Evolutionary conservation across 2,113 vertebrate species (phyloP).

Genomic region (Mustelus asterias): DNA sequence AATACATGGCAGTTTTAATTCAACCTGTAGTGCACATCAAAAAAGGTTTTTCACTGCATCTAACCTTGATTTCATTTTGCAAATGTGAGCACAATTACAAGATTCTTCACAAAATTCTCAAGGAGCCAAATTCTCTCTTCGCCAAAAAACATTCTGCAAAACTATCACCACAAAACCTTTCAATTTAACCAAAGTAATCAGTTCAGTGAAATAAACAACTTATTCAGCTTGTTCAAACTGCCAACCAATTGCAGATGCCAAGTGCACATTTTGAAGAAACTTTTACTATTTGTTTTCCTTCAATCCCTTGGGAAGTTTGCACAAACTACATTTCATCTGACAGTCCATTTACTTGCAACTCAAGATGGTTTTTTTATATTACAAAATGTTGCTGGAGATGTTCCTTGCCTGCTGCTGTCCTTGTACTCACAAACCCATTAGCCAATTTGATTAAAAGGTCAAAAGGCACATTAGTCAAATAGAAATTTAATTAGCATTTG

Average conservation of each 20-base stretch:
- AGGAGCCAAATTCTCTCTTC: background rate
- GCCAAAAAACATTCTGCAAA: background rate
- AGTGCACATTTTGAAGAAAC: background rate
- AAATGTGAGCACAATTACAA: background rate
- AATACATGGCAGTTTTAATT: background rate
- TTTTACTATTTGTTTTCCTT: background rate
- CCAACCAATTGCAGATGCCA: background rate
- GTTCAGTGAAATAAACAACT: background rate
- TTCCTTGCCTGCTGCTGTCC: background rate
- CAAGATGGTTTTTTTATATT: background rate
- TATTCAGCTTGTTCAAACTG: background rate
- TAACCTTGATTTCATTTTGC: background rate
- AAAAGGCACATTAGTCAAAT: conserved; percentile 33
- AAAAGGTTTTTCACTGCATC: background rate
- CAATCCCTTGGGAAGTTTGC: background rate
- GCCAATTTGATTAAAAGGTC: conserved; percentile 11
- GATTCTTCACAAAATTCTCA: background rate
- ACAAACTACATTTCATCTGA: background rate
- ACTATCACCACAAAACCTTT: background rate
- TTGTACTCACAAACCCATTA: background rate
- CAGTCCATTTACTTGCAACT: background rate
- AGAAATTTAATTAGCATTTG: conserved; percentile 36
- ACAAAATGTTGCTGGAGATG: background rate
- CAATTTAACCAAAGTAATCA: background rate
- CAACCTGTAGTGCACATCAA: background rate